Conservation (phyloP, 2,888 invertebrate species). For the Coremacera marginata region DNA sequence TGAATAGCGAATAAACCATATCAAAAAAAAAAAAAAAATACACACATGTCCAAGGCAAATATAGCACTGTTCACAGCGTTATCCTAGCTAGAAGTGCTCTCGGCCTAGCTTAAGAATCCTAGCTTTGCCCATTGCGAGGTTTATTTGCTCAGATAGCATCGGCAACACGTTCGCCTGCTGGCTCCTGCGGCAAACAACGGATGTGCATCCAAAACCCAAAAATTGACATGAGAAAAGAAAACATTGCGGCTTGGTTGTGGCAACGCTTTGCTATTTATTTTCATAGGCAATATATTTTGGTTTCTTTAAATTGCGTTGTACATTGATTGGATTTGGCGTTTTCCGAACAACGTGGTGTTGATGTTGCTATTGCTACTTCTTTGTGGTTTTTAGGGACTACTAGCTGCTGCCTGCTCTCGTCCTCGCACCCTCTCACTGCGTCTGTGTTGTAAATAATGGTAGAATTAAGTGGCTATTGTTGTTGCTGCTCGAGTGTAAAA, state of each 20-base stretch:
- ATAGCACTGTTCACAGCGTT: not conserved
- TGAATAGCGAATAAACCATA: no score
- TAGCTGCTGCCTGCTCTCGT: no score
- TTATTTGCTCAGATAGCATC: conserved; percentile 10
- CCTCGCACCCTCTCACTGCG: not conserved
- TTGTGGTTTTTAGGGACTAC: no score
- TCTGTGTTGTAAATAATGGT: not conserved
- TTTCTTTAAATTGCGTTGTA: no score
- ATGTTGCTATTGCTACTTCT: not conserved
- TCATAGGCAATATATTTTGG: no score
- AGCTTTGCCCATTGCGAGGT: not conserved
- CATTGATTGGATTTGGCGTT: not conserved
- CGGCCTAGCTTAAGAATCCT: no score
- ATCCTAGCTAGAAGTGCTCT: not conserved
- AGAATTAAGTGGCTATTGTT: conserved; percentile 10
- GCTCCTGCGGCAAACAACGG: conserved; percentile 13
- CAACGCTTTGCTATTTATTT: not conserved
- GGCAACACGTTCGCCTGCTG: conserved; percentile 3
- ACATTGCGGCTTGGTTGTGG: not conserved
- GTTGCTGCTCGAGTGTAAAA: not conserved
- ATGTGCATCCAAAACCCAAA: not conserved
- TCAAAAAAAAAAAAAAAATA: no score
- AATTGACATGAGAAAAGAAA: conserved; percentile 15
- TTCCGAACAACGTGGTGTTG: not conserved
- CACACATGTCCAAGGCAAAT: not conserved